Evolutionary conservation across 2,113 vertebrate species (phyloP).

Genomic region (Plotosus lineatus): DNA sequence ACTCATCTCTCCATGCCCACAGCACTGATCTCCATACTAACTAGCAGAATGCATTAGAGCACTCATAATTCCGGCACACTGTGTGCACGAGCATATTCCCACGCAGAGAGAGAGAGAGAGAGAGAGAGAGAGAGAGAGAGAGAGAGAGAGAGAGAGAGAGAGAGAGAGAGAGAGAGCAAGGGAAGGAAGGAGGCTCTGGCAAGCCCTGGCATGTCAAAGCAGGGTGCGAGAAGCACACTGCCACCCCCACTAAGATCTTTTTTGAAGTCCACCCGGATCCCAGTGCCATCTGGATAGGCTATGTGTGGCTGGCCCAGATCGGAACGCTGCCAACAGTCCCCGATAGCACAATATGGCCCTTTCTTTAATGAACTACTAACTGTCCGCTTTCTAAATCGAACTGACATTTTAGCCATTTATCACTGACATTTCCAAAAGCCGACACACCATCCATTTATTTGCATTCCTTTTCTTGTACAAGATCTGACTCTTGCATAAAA

Average conservation of each 20-base stretch:
- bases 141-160: slow-evolving; percentile 20
- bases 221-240: slow-evolving; percentile 51
- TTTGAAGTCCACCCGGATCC: slow-evolving; percentile 60
- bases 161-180: slow-evolving; percentile 16
- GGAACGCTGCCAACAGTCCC: slow-evolving; percentile 59
- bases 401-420: slow-evolving; percentile 62
- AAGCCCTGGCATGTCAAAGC: slow-evolving; percentile 50
- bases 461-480: slow-evolving; percentile 36
- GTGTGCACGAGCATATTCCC: slow-evolving; percentile 48
- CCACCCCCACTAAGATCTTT: slow-evolving; percentile 60
- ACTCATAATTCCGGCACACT: slow-evolving; percentile 55
- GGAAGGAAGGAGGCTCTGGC: slow-evolving; percentile 41
- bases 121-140: slow-evolving; percentile 15
- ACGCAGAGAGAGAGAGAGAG: slow-evolving; percentile 36
- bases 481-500: not conserved
- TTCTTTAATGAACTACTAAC: slow-evolving; percentile 64
- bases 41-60: slow-evolving; percentile 51
- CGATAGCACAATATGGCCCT: slow-evolving; percentile 59
- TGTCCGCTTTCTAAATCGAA: slow-evolving; percentile 59
- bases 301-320: slow-evolving; percentile 57
- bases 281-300: slow-evolving; percentile 63
- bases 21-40: slow-evolving; percentile 59
- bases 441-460: slow-evolving; percentile 39
- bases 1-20: slow-evolving; percentile 46
- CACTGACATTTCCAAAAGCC: slow-evolving; percentile 53